phyloP scores from a whole-genome alignment of 2,113 vertebrate species.

The Hypomesus transpacificus region DNA sequence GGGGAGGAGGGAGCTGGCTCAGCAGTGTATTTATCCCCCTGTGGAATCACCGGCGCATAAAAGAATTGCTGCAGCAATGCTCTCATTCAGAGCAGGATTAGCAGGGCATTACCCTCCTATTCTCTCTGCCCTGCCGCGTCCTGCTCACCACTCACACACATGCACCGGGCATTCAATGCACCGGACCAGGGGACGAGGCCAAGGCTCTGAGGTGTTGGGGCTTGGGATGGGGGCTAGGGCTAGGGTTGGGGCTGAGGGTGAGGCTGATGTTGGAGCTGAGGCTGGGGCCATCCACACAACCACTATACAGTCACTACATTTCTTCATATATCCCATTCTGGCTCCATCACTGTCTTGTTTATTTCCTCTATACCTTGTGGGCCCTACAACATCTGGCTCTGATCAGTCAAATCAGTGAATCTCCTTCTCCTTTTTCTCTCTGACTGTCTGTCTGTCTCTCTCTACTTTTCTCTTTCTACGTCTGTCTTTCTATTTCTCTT shows the following conservation, averaged over 20 bases:
- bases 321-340: neutral
- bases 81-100: slow-evolving; percentile 76
- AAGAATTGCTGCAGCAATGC: slow-evolving; percentile 67
- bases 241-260: too few species aligned
- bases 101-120: slow-evolving; percentile 45
- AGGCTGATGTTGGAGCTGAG: too few species aligned
- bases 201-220: neutral
- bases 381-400: too few species aligned
- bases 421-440: neutral
- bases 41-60: slow-evolving; percentile 66
- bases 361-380: too few species aligned
- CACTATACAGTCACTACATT: neutral
- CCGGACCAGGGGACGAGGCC: neutral
- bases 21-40: slow-evolving; percentile 62
- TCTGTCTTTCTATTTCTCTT: neutral
- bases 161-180: slow-evolving; percentile 10
- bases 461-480: neutral
- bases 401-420: too few species aligned
- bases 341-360: neutral
- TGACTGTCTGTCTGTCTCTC: neutral
- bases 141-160: slow-evolving; percentile 10
- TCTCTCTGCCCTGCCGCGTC: slow-evolving; percentile 29
- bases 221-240: neutral
- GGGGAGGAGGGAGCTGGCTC: slow-evolving; percentile 56
- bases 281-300: too few species aligned